Conservation (phyloP, 2,888 invertebrate genomes). For the Drosophila mimica region DNA sequence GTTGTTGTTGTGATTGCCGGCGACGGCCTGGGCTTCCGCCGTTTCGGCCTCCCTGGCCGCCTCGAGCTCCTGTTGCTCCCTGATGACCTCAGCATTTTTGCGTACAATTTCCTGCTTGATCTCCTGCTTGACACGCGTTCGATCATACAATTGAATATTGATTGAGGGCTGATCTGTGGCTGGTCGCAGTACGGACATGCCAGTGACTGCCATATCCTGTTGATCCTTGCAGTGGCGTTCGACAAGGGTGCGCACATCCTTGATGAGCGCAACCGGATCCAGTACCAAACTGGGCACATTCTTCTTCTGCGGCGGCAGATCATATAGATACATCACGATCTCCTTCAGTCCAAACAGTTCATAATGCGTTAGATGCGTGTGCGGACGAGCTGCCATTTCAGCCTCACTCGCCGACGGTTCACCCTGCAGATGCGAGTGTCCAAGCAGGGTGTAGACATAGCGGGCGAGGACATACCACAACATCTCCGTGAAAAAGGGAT, state of each 20-base stretch:
- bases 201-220: conserved; percentile 93
- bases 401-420: conserved; percentile 81
- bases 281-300: conserved; percentile 95
- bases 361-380: conserved; percentile 91
- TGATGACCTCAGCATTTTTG: conserved; percentile 80
- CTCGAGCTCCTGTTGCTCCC: conserved; percentile 78
- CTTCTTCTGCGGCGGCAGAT: conserved; percentile 94
- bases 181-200: conserved; percentile 89
- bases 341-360: conserved; percentile 93
- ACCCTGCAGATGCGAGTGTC: conserved; percentile 90
- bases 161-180: conserved; percentile 58
- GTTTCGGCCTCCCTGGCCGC: conserved; percentile 72
- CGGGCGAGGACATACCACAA: conserved; percentile 98
- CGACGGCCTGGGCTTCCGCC: conserved; percentile 52
- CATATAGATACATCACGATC: conserved; percentile 95
- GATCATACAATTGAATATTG: conserved; percentile 80
- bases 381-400: conserved; percentile 84
- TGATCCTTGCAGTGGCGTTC: conserved; percentile 95
- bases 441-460: conserved; percentile 94
- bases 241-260: conserved; percentile 94
- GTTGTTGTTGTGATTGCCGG: conserved; percentile 5
- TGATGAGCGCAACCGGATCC: conserved; percentile 95
- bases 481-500: conserved; percentile 99
- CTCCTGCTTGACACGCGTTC: conserved; percentile 82
- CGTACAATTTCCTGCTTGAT: conserved; percentile 83